Base-by-base conservation (phyloP, 2,113 vertebrate genomes). In the Vulpes ferrilata region DNA sequence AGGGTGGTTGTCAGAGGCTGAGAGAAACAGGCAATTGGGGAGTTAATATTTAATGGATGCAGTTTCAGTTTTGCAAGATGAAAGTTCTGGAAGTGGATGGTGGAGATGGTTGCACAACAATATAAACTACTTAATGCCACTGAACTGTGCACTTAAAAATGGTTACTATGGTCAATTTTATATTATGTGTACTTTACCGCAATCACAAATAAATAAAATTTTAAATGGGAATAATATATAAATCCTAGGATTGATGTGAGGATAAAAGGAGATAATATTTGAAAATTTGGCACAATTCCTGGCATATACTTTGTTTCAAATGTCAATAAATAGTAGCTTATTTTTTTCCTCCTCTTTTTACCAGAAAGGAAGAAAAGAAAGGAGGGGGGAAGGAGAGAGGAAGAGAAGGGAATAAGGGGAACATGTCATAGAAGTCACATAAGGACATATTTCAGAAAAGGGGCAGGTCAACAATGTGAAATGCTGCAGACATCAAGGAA, bases 271-370 rank as follows among this genome's bases (percentile, higher is more conserved):
- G 69, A 73, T 53, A 53, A 59, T 43, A 7, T 90, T 84, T 94
- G 76, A 92, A 95, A 96, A 93, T 25, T 4, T 67, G 65, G 35
- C 25, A 27, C 6, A 85, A 78, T 43, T 57, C 4, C 7, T 64
- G 23, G 30, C 65, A 65, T 55, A 78, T n/a, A 62, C 74, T 90
- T 97, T 71, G 13, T 69, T 60, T 97, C 48, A 88, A 88, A 86
- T 59, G 32, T 82, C 74, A 92, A 27, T 84, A 93, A 94, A 69
- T 53, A 88, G 20, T 92, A 32, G 43, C 59, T 90, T 74, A 23
- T 74, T 82, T 88, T 67, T 88, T 64, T 35, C 82, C 13, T 60
- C 16, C 23, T 73, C 12, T 95, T 23, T 90, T 92, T 90, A 86
- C 15, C 59, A 65, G 30, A 11, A 91, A 93, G 57, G 1, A 11